A percentile compares a stretch with the other conserved stretches of the same genome.
These are phyloP conservation scores for Metalampra italica DNA, from an alignment of 2,888 invertebrate genomes.

Conservation along the genomic window DNA sequence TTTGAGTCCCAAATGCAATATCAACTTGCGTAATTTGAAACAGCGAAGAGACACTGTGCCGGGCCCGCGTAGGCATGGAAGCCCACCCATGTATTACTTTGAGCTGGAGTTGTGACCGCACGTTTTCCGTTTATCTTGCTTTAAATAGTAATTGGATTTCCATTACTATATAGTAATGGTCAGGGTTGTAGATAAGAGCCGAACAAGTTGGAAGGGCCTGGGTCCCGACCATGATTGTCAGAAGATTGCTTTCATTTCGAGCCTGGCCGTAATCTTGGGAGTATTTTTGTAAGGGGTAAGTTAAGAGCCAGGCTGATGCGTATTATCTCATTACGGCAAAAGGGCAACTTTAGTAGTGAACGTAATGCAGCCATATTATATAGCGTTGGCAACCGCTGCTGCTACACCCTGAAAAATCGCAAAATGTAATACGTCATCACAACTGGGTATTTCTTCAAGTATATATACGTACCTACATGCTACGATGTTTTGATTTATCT, in stretches of 20 bases:
- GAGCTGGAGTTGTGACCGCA: slow-evolving; percentile 30
- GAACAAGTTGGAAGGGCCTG: slow-evolving; percentile 40
- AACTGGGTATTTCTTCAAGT: too few species aligned
- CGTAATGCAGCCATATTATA: slow-evolving; percentile 30
- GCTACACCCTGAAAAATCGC: background rate
- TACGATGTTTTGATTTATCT: too few species aligned
- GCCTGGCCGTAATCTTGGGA: slow-evolving; percentile 38
- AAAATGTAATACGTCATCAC: background rate
- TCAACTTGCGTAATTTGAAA: slow-evolving; percentile 2
- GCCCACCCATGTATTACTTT: slow-evolving; percentile 22
- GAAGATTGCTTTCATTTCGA: slow-evolving; percentile 53
- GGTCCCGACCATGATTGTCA: slow-evolving; percentile 41
- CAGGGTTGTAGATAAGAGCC: slow-evolving; percentile 53
- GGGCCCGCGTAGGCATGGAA: too few species aligned
- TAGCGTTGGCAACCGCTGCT: slow-evolving; percentile 3
- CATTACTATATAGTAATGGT: slow-evolving; percentile 60
- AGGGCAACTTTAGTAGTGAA: slow-evolving; percentile 28
- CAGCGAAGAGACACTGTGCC: too few species aligned
- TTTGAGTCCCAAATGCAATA: slow-evolving; percentile 10
- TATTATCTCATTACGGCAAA: slow-evolving; percentile 45
- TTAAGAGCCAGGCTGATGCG: slow-evolving; percentile 27
- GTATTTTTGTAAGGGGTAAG: slow-evolving; percentile 38
- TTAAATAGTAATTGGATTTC: slow-evolving; percentile 65
- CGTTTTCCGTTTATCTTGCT: slow-evolving; percentile 55
- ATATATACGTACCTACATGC: too few species aligned